Percentiles rank a stretch among this genome's conserved stretches.
phyloP scores from a whole-genome alignment of 2,797 vertebrate genomes.

The Pteronotus mesoamericanus region DNA sequence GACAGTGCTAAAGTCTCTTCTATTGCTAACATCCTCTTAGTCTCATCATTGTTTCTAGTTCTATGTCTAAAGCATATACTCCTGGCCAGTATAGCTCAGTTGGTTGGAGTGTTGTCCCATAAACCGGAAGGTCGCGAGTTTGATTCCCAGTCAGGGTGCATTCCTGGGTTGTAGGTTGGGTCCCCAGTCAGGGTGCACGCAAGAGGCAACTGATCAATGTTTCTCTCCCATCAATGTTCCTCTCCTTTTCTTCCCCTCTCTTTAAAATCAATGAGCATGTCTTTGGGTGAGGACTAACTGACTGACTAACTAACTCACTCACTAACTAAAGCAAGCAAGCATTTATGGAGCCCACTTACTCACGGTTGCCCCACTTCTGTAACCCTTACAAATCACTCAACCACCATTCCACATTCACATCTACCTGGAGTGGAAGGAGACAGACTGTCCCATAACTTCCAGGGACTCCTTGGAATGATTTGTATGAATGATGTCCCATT shows the following conservation, averaged over 20 bases:
- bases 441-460: background rate
- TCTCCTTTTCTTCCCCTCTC: background rate
- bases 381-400: background rate
- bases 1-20: background rate
- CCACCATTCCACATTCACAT: background rate
- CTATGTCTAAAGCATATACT: background rate
- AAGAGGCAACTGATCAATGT: background rate
- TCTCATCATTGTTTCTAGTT: background rate
- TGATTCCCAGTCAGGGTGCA: background rate
- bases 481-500: background rate
- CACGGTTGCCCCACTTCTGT: background rate
- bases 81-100: background rate
- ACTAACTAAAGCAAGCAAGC: too few relatives aligned
- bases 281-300: background rate
- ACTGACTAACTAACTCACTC: too few relatives aligned
- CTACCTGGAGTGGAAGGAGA: background rate
- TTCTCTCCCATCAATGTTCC: too few relatives aligned
- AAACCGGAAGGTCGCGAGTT: background rate
- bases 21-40: background rate
- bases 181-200: background rate
- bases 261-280: background rate
- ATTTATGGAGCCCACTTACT: background rate
- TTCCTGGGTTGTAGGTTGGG: background rate
- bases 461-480: background rate
- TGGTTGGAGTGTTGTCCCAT: background rate